These are phyloP conservation scores for Mystacornis crossleyi DNA, from an alignment of 2,113 vertebrate species.

Conservation along the genomic window DNA sequence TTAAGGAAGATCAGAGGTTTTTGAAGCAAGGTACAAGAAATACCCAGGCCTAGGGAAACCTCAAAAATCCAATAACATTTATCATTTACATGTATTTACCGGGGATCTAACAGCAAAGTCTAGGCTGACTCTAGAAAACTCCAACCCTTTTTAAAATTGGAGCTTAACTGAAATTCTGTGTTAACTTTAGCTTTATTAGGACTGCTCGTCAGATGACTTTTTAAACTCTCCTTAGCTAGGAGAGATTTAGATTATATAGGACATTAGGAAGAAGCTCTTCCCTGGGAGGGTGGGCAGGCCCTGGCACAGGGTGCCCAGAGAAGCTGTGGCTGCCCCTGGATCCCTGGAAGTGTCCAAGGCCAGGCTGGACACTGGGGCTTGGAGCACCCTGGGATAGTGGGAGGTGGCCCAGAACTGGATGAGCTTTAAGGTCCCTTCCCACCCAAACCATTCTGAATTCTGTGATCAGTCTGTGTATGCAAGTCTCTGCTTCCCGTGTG, in stretches of 20 bases:
- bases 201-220: neutral
- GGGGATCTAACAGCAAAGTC: neutral
- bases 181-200: neutral
- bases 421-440: neutral
- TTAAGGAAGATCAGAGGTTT: neutral
- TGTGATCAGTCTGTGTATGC: no score
- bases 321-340: neutral
- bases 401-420: neutral
- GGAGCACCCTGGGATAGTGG: fast-evolving
- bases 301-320: neutral
- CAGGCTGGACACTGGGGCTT: fast-evolving
- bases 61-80: neutral
- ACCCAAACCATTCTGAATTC: neutral
- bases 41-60: neutral
- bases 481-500: neutral
- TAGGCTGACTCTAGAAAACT: neutral
- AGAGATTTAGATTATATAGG: neutral
- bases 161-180: neutral
- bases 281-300: fast-evolving
- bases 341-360: neutral
- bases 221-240: neutral
- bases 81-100: neutral
- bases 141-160: neutral
- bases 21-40: neutral
- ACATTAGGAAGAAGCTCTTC: neutral